These are phyloP conservation scores for Myripristis jacobus DNA, from an alignment of 2,797 vertebrate genomes.

Conservation along the genomic window DNA sequence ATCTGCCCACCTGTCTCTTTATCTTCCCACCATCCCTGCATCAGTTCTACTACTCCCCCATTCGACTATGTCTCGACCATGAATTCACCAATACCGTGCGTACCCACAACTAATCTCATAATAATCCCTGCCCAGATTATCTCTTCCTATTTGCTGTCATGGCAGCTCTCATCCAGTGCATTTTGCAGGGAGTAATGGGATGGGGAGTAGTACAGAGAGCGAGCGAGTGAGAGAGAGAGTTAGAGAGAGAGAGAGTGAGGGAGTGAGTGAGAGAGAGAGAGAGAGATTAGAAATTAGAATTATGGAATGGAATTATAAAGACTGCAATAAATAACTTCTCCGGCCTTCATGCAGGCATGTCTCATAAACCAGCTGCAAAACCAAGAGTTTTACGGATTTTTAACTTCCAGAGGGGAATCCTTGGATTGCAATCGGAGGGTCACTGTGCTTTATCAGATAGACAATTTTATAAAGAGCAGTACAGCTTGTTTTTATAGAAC, in stretches of 20 bases:
- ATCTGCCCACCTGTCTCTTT: conserved; percentile 50
- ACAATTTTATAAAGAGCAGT: conserved; percentile 26
- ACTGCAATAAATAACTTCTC: conserved; percentile 41
- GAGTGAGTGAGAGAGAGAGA: conserved; percentile 32
- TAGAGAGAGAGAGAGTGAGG: too few relatives aligned
- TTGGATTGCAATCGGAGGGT: not conserved
- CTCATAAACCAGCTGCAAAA: conserved; percentile 28
- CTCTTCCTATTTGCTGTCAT: conserved; percentile 42
- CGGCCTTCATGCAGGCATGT: conserved; percentile 20
- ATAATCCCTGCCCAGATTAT: conserved; percentile 77
- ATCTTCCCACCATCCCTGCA: conserved; percentile 19
- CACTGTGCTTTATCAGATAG: conserved; percentile 2
- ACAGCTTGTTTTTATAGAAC: not conserved
- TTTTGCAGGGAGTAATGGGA: conserved; percentile 32
- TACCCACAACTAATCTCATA: conserved; percentile 70
- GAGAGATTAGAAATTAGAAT: conserved; percentile 57
- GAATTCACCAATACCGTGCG: conserved; percentile 30
- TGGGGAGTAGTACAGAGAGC: conserved; percentile 14
- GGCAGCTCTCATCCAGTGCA: not conserved
- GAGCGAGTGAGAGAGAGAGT: too few relatives aligned
- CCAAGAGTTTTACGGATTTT: conserved; percentile 6
- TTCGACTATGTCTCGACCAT: conserved; percentile 7
- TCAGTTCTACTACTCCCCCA: conserved; percentile 9
- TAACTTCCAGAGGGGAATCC: conserved; percentile 14
- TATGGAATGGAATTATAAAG: conserved; percentile 16